phyloP scores from a whole-genome alignment of 2,797 vertebrate species.

The Squalus acanthias region DNA sequence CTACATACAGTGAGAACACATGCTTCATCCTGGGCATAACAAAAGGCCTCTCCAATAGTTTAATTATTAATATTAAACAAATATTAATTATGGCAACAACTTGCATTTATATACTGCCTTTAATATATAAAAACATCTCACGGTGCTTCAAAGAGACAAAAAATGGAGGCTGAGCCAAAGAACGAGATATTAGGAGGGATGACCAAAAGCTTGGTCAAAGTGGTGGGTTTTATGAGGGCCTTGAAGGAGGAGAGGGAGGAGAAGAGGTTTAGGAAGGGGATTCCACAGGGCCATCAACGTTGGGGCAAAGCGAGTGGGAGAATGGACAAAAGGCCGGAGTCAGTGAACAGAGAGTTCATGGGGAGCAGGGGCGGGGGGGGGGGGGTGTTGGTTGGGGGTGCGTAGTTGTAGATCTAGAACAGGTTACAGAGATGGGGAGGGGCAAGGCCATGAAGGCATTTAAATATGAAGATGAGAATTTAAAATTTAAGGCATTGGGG shows the following conservation, averaged over 20 bases:
- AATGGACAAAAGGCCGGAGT: background rate
- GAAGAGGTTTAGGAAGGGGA: too few species aligned
- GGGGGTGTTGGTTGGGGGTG: too few species aligned
- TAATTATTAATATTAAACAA: too few species aligned
- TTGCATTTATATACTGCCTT: background rate
- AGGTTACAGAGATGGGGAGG: background rate
- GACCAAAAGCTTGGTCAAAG: background rate
- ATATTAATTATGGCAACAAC: background rate
- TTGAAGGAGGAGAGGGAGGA: background rate
- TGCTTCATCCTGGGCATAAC: too few species aligned
- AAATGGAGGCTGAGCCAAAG: background rate
- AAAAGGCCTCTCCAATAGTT: too few species aligned
- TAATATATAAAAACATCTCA: background rate
- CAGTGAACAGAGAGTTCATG: background rate
- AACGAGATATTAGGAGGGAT: background rate
- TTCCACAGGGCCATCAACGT: background rate
- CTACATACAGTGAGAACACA: too few species aligned
- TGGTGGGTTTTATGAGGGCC: too few species aligned
- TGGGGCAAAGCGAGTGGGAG: background rate
- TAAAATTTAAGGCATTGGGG: background rate
- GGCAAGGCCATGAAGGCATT: too few species aligned
- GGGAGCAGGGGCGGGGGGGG: too few species aligned
- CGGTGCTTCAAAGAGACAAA: background rate
- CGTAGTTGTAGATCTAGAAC: background rate
- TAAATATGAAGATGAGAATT: background rate